Evolutionary conservation across 1,140 invertebrate species (phyloP).

Genomic region (Formica selysi): DNA sequence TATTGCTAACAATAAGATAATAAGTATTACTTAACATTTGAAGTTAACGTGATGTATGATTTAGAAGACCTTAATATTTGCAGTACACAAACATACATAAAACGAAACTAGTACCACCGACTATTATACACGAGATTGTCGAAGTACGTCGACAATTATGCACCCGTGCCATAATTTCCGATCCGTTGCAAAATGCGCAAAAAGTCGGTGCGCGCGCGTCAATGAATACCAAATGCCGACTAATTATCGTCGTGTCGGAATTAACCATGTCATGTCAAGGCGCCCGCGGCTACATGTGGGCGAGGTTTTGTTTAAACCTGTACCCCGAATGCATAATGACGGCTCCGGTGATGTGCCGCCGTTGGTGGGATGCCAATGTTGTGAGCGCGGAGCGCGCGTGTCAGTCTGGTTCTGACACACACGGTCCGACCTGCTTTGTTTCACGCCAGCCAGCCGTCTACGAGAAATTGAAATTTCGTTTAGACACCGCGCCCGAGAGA

Average conservation of each 20-base stretch:
- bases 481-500: slow-evolving; percentile 27
- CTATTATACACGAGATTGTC: not conserved
- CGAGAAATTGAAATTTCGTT: slow-evolving; percentile 61
- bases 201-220: slow-evolving; percentile 24
- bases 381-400: slow-evolving; percentile 35
- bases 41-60: not conserved
- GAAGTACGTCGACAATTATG: slow-evolving; percentile 3
- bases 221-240: slow-evolving; percentile 47
- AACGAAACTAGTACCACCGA: not conserved
- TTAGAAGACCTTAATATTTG: not conserved
- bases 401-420: slow-evolving; percentile 58
- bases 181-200: not conserved
- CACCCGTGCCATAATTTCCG: slow-evolving; percentile 11
- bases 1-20: not conserved
- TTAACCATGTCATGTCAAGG: slow-evolving; percentile 57
- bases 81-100: not conserved
- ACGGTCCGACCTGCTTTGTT: slow-evolving; percentile 44
- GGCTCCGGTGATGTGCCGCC: slow-evolving; percentile 50
- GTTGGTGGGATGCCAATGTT: slow-evolving; percentile 61
- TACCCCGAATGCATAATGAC: slow-evolving; percentile 57
- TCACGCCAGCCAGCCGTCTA: slow-evolving; percentile 58
- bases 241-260: slow-evolving; percentile 47
- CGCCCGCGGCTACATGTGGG: slow-evolving; percentile 29
- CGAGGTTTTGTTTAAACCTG: slow-evolving; percentile 56
- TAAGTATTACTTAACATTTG: not conserved